Base-by-base conservation (phyloP, 2,888 invertebrate species). In the Hartigia nigra region DNA sequence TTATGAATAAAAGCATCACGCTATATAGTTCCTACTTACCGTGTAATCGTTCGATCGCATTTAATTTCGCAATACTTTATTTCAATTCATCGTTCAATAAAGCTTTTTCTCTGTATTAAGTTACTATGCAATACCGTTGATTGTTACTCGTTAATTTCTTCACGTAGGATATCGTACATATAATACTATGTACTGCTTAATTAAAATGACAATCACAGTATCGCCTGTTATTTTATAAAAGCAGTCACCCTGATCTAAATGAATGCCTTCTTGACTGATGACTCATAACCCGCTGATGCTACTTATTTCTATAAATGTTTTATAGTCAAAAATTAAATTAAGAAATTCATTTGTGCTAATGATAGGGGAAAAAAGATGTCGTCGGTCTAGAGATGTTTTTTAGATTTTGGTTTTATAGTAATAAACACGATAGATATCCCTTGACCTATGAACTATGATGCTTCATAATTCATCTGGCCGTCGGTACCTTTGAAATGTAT, bases 191-290 rank as follows among this genome's bases (percentile, higher is more conserved):
- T 78, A 39, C 78, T 78, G 76, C 74, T 79, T 77, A 70, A 72
- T 79, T 81, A 76, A 69, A 78, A 82, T 70, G 85, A 84, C 84
- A 84, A 84, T 84, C 85, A 82, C 75, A 80, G 75, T 74, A 78
- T 79, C 74, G 35, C 72, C 32, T 32, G 31, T 34, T 31, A 77
- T 76, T 31, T 35, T 23, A 75, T 31, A 37, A 76, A 32, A 74
- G 79, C 70, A 76, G 55, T 55, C 55, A 55, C 4, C 55, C 5
- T 55, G 23, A 55, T 55, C 55, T 55, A 55, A 55, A 23, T 23
- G 23, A 23, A 55, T 55, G 55, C 55, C 23, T 55, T 55, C 23
- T 23, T 55, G 55, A 55, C 55, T 55, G 55, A 55, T 23, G 55
- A 39, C 14, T 39, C 23, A 14, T 39, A 23, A 55, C 55, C 23